These are phyloP conservation scores for Hyperoplus immaculatus DNA, from an alignment of 2,797 vertebrate genomes.

Conservation along the genomic window DNA sequence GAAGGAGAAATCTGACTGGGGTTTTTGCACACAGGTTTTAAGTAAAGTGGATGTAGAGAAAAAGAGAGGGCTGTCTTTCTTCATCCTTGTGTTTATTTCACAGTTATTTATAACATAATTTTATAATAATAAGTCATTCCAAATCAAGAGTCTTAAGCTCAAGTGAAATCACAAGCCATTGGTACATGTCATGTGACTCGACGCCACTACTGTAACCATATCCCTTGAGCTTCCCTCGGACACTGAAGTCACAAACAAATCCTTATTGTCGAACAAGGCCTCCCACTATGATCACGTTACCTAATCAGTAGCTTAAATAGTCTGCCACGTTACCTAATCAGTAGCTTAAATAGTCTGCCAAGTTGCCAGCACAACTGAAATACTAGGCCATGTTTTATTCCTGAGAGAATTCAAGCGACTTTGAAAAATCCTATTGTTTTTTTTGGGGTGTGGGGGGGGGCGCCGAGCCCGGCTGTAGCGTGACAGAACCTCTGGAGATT, in stretches of 20 bases:
- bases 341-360: slow-evolving; percentile 55
- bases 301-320: slow-evolving; percentile 56
- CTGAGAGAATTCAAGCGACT: slow-evolving; percentile 62
- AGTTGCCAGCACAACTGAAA: slow-evolving; percentile 62
- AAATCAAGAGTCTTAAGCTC: neutral
- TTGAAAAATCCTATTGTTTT: slow-evolving; percentile 69
- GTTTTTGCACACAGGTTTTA: too few species aligned
- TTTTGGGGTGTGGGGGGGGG: slow-evolving; percentile 47
- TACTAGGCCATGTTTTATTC: slow-evolving; percentile 68
- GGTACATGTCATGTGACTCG: neutral
- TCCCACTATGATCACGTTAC: slow-evolving; percentile 56
- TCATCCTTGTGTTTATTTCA: too few species aligned
- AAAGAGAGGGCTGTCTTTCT: too few species aligned
- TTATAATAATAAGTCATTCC: neutral
- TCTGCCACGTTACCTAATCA: too few species aligned
- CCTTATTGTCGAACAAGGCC: slow-evolving; percentile 34
- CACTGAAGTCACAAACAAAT: slow-evolving; percentile 31
- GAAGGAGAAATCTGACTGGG: too few species aligned
- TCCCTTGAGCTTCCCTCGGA: slow-evolving; percentile 17
- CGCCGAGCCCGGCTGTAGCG: slow-evolving; percentile 50
- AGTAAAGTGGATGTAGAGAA: too few species aligned
- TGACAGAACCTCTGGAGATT: slow-evolving; percentile 67
- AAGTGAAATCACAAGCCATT: slow-evolving; percentile 4
- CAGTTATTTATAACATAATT: too few species aligned
- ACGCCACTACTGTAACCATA: neutral